phyloP scores from a whole-genome alignment of 2,113 vertebrate species.

The Aspidoscelis tigris region DNA sequence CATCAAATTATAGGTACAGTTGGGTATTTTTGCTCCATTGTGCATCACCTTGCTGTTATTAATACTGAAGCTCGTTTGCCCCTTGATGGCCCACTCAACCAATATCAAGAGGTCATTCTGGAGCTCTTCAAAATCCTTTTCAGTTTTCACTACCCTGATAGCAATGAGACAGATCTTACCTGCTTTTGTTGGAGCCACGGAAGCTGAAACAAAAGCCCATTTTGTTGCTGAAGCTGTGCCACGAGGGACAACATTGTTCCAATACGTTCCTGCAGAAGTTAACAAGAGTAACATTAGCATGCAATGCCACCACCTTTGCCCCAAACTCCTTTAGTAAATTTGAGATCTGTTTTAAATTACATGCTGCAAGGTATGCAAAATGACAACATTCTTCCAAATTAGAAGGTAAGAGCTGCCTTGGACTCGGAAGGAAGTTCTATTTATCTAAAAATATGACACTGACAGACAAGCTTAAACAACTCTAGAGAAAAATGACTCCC shows the following conservation, averaged over 20 bases:
- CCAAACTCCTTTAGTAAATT: neutral
- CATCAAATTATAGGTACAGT: no score
- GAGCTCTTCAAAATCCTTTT: no score
- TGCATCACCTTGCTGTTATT: no score
- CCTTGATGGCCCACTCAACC: no score
- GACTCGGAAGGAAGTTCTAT: neutral
- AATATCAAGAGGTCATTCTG: no score
- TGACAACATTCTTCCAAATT: neutral
- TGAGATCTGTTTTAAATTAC: neutral
- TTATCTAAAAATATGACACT: neutral
- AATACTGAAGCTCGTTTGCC: no score
- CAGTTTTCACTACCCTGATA: no score
- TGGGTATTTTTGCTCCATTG: no score
- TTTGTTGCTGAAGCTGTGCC: constrained; percentile 93
- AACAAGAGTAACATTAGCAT: neutral
- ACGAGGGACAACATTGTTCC: constrained; percentile 90
- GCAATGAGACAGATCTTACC: constrained; percentile 67
- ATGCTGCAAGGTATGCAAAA: neutral
- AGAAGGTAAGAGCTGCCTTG: neutral
- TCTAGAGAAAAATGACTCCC: neutral
- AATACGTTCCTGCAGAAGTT: constrained; percentile 87
- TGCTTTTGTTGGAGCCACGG: constrained; percentile 84
- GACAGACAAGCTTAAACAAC: neutral
- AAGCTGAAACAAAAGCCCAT: constrained; percentile 92
- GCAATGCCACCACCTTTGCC: neutral